These are phyloP conservation scores for Tokudaia muenninki DNA, from an alignment of 2,797 vertebrate genomes.

Conservation along the genomic window DNA sequence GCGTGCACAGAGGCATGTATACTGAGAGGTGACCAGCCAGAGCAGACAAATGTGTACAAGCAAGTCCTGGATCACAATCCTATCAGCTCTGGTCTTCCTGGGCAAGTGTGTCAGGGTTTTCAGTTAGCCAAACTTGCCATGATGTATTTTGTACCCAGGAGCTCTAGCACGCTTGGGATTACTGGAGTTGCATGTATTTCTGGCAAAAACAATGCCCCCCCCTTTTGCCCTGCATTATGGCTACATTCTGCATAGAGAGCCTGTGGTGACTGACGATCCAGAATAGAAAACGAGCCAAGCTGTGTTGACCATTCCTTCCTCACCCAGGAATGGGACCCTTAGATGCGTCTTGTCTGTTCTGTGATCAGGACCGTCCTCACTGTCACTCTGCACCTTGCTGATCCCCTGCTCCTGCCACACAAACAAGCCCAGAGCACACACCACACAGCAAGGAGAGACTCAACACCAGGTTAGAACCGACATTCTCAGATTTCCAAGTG, in stretches of 20 bases:
- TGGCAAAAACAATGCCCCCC: background rate
- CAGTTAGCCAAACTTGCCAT: background rate
- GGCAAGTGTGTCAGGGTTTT: background rate
- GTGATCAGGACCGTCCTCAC: background rate
- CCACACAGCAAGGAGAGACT: background rate
- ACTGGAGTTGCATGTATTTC: background rate
- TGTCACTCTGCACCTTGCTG: background rate
- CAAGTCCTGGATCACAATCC: background rate
- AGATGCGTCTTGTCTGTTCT: background rate
- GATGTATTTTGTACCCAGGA: background rate
- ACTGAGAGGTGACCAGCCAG: rapidly evolving
- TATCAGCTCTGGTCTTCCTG: background rate
- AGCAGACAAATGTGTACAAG: background rate
- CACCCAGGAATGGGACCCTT: background rate
- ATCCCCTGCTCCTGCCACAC: background rate
- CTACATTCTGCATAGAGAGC: rapidly evolving
- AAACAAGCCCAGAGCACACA: background rate
- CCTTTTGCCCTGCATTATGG: rapidly evolving
- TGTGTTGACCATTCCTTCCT: background rate
- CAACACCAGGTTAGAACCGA: background rate
- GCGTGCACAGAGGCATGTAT: rapidly evolving
- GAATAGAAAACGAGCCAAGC: background rate
- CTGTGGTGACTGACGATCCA: background rate
- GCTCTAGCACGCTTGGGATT: background rate
- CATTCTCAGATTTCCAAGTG: background rate